Evolutionary conservation across 2,797 vertebrate genomes (phyloP), one percentile per base, ranked within the genome.

Genomic region (Pseudochaenichthys georgianus): DNA sequence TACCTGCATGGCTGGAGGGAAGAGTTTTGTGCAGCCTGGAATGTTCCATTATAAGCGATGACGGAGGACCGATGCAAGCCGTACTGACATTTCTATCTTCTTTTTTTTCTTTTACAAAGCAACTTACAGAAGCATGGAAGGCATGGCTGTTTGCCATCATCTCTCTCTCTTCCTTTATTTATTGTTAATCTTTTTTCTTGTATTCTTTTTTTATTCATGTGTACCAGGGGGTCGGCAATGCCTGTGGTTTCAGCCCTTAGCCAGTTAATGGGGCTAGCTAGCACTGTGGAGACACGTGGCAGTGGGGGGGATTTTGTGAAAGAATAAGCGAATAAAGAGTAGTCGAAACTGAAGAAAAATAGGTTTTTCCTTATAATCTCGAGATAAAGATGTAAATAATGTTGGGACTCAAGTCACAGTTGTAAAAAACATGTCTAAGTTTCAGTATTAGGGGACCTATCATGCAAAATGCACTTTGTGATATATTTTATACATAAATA

Each of bases 101-200:
- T 28, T 28, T 50, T 62, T 73, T 82, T 54, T 60, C 42, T 59
- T 75, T 81, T 64, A 70, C 50, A 66, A 85, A 82, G 78, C 70
- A 77, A 83, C 45, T 86, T 16, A 74, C 73, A 86, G 80, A 84
- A 83, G 93, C 94, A 95, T 94, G 92, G 80, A 87, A 88, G 82
- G 92, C 92, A 92, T 94, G 90, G 84, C 59, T 48, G 34, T 89
- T 77, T 86, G 61, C 84, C 80, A 78, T 80, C 73, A 88, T 86
- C 50, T 80, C 13, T 86, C 50, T 80, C 13, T 73, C 73, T 85
- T 64, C 38, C 58, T 80, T 43, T 52, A 17, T 58, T 66, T 77
- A 4, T 73, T 76, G 42, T 59, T 12, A 43, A 42, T 45, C 16
- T 48, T 63, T 50, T 15, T 62, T 55, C 11, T 54, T 63, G 2